Conservation (phyloP, 1,140 invertebrate genomes). For the Scaptodrosophila lebanonensis region DNA sequence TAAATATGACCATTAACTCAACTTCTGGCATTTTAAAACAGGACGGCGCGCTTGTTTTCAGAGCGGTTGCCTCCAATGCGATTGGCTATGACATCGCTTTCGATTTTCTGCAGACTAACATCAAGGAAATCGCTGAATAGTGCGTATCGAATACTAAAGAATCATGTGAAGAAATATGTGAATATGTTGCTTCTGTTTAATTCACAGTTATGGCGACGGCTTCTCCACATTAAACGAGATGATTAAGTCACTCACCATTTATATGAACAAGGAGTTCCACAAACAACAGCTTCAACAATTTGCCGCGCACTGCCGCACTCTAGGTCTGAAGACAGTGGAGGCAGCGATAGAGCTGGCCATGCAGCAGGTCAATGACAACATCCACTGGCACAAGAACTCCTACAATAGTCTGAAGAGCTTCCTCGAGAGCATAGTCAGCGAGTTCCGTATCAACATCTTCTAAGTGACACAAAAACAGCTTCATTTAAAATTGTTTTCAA, state of each 20-base stretch:
- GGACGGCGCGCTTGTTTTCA: conserved; percentile 78
- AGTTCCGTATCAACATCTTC: conserved; percentile 72
- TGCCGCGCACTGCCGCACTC: conserved; percentile 50
- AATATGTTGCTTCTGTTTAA: not conserved
- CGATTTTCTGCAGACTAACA: conserved; percentile 78
- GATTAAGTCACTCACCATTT: conserved; percentile 78
- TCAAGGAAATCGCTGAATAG: conserved; percentile 76
- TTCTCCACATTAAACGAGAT: conserved; percentile 78
- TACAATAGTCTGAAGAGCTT: conserved; percentile 65
- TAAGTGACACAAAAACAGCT: conserved; percentile 30
- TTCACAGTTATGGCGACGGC: conserved; percentile 78
- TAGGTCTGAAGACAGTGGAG: conserved; percentile 64
- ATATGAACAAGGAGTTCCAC: conserved; percentile 78
- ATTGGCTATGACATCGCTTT: conserved; percentile 79
- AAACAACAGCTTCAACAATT: conserved; percentile 63
- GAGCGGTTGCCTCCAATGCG: conserved; percentile 67
- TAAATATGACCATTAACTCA: conserved; percentile 77
- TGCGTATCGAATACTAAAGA: conserved; percentile 62
- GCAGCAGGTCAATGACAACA: conserved; percentile 74
- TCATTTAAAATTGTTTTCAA: conserved; percentile 47
- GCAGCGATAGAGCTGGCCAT: conserved; percentile 65
- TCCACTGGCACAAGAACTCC: conserved; percentile 72
- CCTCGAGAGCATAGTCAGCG: conserved; percentile 67
- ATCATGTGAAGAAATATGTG: no score
- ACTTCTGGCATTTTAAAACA: conserved; percentile 79